Percentiles rank a stretch among this genome's conserved stretches.
These are phyloP conservation scores for Eublepharis macularius DNA, from an alignment of 2,113 vertebrate species.

Conservation along the genomic window DNA sequence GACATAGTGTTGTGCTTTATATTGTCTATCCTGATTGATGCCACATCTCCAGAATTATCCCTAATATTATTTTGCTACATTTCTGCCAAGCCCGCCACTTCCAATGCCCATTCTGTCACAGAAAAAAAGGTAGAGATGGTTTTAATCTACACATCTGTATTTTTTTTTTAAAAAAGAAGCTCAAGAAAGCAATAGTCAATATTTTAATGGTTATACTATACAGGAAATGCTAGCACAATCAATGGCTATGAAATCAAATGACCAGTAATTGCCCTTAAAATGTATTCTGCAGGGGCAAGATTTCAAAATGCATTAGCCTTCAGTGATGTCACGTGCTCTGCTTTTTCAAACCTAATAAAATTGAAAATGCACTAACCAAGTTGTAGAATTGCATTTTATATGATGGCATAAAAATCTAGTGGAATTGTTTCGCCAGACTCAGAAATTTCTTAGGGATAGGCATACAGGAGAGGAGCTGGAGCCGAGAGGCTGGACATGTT, in stretches of 20 bases:
- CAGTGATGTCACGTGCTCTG: background rate
- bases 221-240: slow-evolving; percentile 1
- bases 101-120: background rate
- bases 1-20: too few species aligned
- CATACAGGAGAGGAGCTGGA: too few species aligned
- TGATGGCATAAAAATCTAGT: background rate
- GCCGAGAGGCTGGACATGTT: background rate
- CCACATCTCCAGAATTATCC: too few species aligned
- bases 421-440: background rate
- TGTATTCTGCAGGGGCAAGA: background rate
- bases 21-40: too few species aligned
- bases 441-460: background rate
- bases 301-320: slow-evolving; percentile 5
- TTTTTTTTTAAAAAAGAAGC: background rate
- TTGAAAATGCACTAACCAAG: background rate
- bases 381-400: background rate
- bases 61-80: background rate
- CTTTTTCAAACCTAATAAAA: slow-evolving; percentile 5
- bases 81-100: background rate
- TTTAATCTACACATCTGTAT: background rate
- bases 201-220: background rate
- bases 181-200: background rate
- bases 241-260: slow-evolving; percentile 22
- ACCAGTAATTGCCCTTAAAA: slow-evolving; percentile 1
- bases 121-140: background rate